Conservation (phyloP, 2,888 invertebrate species). For the Netelia virgata region DNA sequence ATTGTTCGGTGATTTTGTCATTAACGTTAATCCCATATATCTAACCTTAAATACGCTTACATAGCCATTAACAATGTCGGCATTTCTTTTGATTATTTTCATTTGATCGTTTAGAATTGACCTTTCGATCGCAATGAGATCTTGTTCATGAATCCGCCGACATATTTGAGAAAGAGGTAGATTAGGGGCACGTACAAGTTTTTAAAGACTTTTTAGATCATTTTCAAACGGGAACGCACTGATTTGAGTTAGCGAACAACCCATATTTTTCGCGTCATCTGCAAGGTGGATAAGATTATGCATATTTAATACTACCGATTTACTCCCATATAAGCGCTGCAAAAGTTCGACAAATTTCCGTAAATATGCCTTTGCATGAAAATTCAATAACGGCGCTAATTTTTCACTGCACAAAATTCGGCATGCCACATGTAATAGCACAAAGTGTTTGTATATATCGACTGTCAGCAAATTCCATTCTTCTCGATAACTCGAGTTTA, state of each 20-base stretch:
- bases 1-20: slow-evolving; percentile 33
- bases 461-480: slow-evolving; percentile 35
- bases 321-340: no score
- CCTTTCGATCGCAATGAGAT: slow-evolving; percentile 2
- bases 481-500: neutral
- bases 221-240: no score
- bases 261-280: no score
- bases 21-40: slow-evolving; percentile 32
- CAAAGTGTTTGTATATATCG: slow-evolving; percentile 69
- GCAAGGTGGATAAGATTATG: no score
- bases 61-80: neutral
- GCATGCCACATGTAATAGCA: slow-evolving; percentile 64
- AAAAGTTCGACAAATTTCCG: no score
- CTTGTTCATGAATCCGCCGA: slow-evolving; percentile 55
- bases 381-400: neutral
- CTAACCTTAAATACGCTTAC: slow-evolving; percentile 13
- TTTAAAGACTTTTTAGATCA: slow-evolving; percentile 52
- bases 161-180: slow-evolving; percentile 64
- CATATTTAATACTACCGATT: no score
- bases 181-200: slow-evolving; percentile 55
- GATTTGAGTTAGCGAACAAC: no score
- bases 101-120: neutral
- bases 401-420: neutral
- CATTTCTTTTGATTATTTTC: neutral
- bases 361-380: slow-evolving; percentile 32